These are phyloP conservation scores for Apeira syringaria DNA, from an alignment of 2,888 invertebrate species.

Conservation along the genomic window DNA sequence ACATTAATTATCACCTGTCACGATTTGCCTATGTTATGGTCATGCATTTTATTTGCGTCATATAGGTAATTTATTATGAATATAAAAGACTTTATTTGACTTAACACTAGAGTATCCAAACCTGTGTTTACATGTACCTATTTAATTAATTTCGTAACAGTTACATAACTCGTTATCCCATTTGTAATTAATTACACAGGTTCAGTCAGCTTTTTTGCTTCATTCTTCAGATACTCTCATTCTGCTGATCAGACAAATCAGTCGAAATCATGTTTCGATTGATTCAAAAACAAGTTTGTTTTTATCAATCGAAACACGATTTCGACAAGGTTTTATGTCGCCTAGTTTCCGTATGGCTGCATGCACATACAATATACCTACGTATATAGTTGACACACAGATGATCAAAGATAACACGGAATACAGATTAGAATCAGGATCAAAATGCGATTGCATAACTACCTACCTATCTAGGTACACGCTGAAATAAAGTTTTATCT, in stretches of 20 bases:
- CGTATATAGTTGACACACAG: constrained; percentile 2
- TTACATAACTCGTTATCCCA: constrained; percentile 9
- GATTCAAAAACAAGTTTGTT: constrained; percentile 3
- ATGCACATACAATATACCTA: neutral
- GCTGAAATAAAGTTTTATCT: no score
- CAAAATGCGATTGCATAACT: neutral
- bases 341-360: constrained; percentile 3
- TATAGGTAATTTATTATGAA: constrained; percentile 7
- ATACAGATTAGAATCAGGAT: neutral
- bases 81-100: constrained; percentile 1
- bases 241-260: no score
- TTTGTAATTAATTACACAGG: constrained; percentile 2
- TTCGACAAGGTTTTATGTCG: neutral
- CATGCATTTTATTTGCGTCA: constrained; percentile 28
- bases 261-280: no score
- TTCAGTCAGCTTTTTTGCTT: constrained; percentile 1
- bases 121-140: no score
- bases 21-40: constrained; percentile 18
- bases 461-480: neutral
- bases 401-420: constrained; percentile 13
- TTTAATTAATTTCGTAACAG: neutral
- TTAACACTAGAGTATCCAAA: no score
- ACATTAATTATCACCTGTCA: constrained; percentile 20
- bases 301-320: neutral
- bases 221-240: no score